Evolutionary conservation across 2,888 invertebrate genomes (phyloP), one percentile per base, ranked within the genome.

Genomic region (Mystacides longicornis): DNA sequence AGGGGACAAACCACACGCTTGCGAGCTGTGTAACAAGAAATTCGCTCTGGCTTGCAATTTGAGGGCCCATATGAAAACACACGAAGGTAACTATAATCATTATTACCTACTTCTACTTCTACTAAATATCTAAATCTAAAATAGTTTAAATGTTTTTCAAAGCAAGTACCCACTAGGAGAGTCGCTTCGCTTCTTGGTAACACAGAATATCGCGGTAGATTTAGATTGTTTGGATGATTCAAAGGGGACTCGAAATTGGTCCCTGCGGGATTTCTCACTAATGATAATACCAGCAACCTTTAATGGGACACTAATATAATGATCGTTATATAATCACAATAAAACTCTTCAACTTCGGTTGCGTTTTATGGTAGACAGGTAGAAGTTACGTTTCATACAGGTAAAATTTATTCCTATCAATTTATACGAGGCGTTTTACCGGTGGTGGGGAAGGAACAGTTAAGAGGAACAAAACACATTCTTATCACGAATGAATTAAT

Each of bases 1-100:
- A 86, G 87, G 86, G 61, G 85, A 86, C 68, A 86, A 85, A 67
- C 86, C 86, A 14, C 85, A 86, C 68, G 80, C 81, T 45, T 87
- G 87, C 67, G 79, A 81, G 62, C 69, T 84, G 21, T 87, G 86
- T 69, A 79, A 79, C 66, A 86, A 86, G 70, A 81, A 82, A 66
- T 87, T 87, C 66, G 86, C 86, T 3, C 70, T 87, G 58, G 83
- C 84, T 49, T 86, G 86, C 70, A 87, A 87, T 67, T 71, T 87
- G 60, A 74, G 85, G 63, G 85, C 86, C 1, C 86, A 87, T 67
- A 77, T 84, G 77, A 86, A 86, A 69, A 86, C 85, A 2, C 86
- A 86, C 65, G 84, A 86, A 75, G 83, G 84, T 82, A 69, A 70
- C 69, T 56, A 51, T n/a, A 27, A 5, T 27, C 11, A 27, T 11